Conservation (phyloP, 2,113 vertebrate genomes). For the Tinamus guttatus region DNA sequence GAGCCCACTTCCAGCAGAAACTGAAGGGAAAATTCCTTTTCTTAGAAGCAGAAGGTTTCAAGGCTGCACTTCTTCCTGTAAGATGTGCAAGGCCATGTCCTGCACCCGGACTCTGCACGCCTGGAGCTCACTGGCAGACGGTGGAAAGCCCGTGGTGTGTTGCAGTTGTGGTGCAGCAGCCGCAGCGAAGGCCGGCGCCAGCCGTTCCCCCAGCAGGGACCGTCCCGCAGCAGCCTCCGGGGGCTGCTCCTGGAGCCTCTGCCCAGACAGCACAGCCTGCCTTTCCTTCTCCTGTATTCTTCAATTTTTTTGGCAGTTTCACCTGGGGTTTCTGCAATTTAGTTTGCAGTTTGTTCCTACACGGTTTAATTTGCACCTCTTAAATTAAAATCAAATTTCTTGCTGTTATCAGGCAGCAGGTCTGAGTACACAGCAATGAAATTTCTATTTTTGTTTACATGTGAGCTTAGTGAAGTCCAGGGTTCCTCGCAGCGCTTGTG, state of each 20-base stretch:
- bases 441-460: neutral
- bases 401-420: neutral
- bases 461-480: neutral
- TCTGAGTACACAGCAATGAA: neutral
- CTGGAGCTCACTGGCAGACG: neutral
- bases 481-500: neutral
- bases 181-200: neutral
- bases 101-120: too few relatives aligned
- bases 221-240: neutral
- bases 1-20: neutral
- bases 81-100: too few relatives aligned
- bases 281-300: neutral
- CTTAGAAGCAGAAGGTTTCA: neutral
- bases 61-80: neutral
- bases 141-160: neutral
- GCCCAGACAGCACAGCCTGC: neutral
- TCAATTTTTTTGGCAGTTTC: neutral
- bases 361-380: slow-evolving; percentile 54
- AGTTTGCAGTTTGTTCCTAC: neutral
- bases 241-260: neutral
- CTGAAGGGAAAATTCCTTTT: neutral
- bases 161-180: neutral
- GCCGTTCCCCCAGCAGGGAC: neutral
- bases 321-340: neutral
- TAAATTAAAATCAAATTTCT: slow-evolving; percentile 40